Percentiles rank a stretch among this genome's conserved stretches.
These are phyloP conservation scores for Perca fluviatilis DNA, from an alignment of 2,113 vertebrate species.

Conservation along the genomic window DNA sequence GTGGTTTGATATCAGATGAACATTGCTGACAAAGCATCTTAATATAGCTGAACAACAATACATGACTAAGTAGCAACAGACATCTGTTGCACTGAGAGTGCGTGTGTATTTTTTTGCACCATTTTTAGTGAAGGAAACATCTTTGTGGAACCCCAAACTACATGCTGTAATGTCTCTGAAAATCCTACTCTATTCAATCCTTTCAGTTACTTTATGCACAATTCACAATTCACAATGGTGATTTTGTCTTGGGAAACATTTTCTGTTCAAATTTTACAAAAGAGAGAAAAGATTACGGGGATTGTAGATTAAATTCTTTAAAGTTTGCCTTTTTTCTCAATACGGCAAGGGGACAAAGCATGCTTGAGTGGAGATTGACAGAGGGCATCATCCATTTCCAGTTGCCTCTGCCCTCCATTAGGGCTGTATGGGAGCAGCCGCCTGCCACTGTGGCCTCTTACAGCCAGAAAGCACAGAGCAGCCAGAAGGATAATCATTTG, in stretches of 20 bases:
- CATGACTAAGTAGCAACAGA: background rate
- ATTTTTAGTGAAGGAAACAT: background rate
- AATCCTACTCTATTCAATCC: background rate
- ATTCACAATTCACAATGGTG: background rate
- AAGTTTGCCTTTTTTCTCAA: background rate
- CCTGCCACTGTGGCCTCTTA: conserved; percentile 10
- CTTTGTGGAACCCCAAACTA: background rate
- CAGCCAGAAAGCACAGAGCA: conserved; percentile 24
- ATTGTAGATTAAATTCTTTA: conserved; percentile 23
- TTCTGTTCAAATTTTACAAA: background rate
- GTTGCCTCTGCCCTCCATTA: conserved; percentile 26
- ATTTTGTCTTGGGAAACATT: background rate
- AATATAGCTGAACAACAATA: background rate
- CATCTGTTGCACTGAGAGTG: background rate
- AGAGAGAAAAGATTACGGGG: background rate
- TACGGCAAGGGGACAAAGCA: conserved; percentile 17
- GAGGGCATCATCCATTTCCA: conserved; percentile 53
- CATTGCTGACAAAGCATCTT: background rate
- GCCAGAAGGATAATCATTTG: conserved; percentile 50
- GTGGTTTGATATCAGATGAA: background rate
- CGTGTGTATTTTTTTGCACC: background rate
- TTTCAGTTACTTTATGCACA: background rate
- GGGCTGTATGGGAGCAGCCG: conserved; percentile 27
- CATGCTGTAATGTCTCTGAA: background rate
- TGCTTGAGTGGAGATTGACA: conserved; percentile 44